These are phyloP conservation scores for Lepas anatifera DNA, from an alignment of 2,888 invertebrate species.

Conservation along the genomic window DNA sequence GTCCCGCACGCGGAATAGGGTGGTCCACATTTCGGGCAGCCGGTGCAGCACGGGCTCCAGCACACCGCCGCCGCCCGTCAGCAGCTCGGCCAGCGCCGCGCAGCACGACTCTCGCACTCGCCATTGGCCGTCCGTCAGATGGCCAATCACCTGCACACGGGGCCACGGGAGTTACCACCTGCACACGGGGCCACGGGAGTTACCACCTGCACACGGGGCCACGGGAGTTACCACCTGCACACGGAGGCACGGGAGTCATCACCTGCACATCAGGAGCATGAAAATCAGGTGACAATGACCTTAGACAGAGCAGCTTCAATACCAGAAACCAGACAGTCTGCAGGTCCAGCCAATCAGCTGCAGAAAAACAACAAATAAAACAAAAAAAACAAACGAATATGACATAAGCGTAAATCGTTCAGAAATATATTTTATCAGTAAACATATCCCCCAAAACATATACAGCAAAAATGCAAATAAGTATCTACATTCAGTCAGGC, in stretches of 20 bases:
- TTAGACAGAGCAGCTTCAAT: too few relatives aligned
- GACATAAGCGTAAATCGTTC: too few relatives aligned
- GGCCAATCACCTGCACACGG: conserved; percentile 30
- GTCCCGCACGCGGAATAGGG: conserved; percentile 81
- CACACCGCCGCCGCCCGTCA: conserved; percentile 32
- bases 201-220: not conserved
- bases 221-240: not conserved
- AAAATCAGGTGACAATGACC: too few relatives aligned
- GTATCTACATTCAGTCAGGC: too few relatives aligned
- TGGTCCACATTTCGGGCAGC: conserved; percentile 57
- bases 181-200: not conserved
- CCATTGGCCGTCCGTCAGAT: conserved; percentile 73
- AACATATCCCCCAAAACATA: too few relatives aligned
- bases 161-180: not conserved
- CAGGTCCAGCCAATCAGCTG: too few relatives aligned
- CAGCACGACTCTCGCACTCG: conserved; percentile 84
- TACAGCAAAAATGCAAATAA: too few relatives aligned
- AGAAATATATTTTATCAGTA: too few relatives aligned
- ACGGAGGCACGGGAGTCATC: not conserved
- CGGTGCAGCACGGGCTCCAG: conserved; percentile 26
- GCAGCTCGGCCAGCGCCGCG: conserved; percentile 68
- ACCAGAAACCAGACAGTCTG: too few relatives aligned
- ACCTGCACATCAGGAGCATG: too few relatives aligned
- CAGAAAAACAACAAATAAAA: too few relatives aligned
- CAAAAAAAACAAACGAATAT: too few relatives aligned